Evolutionary conservation across 2,888 invertebrate species (phyloP), one percentile per base, ranked within the genome.

Genomic region (Timema podura): DNA sequence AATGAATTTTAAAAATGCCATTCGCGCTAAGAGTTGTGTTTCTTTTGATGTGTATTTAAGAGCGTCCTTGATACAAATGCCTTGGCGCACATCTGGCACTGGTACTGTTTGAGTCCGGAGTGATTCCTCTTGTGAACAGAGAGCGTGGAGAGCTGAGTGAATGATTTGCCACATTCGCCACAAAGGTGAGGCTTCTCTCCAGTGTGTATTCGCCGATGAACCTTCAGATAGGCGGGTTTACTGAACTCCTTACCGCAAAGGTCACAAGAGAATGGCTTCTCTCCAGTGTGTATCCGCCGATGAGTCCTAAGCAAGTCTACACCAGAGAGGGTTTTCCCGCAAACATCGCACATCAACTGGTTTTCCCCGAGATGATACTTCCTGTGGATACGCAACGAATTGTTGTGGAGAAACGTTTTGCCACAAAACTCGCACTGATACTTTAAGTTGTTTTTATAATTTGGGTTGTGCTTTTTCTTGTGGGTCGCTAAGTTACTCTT

Each of bases 351-450:
- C 0, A 78, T 74, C 15, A 79, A 80, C 72, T 79, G 79, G 76
- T 79, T 83, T 68, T 81, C 79, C 2, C 83, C 82, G 0, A 80
- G 78, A 74, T 84, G 85, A 30, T 68, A 71, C 48, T 68, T 67
- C 15, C 73, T 65, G 68, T 80, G 79, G 13, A 72, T 73, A 7
- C 73, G 74, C 16, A 79, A 68, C 0, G 74, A 72, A 10, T 72
- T 69, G 48, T 77, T 75, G 54, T 76, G 76, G 6, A 73, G 61
- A 69, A 79, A 79, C 9, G 69, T 72, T 5, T 75, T 73, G 11
- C 76, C 70, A 59, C 80, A 80, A 15, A 78, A 69, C 7, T 71
- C 73, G 70, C 80, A 80, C 15, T 73, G 74, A 69, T 77, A 74
- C 59, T 68, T 74, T 66, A 65, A 68, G 16, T 15, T 47, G 13